These are phyloP conservation scores for Hermodice carunculata DNA, from an alignment of 2,888 invertebrate genomes.

Conservation along the genomic window DNA sequence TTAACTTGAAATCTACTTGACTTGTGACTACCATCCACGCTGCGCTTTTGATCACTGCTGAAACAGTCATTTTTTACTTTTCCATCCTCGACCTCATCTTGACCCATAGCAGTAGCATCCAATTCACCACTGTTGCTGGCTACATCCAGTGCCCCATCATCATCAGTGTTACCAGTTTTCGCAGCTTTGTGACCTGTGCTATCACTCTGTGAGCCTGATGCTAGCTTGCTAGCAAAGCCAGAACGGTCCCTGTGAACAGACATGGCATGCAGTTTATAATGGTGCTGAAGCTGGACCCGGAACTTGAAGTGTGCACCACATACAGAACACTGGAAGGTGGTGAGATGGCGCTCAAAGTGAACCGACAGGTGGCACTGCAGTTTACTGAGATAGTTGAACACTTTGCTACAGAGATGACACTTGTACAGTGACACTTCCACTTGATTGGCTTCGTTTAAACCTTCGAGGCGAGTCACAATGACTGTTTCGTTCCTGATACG, in stretches of 20 bases:
- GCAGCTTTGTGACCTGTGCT: no score
- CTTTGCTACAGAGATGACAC: slow-evolving; percentile 65
- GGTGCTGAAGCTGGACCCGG: slow-evolving; percentile 58
- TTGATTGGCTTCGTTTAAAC: slow-evolving; percentile 54
- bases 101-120: no score
- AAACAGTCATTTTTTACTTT: no score
- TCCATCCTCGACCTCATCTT: no score
- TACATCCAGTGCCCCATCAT: no score
- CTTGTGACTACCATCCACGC: no score
- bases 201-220: no score
- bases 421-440: slow-evolving; percentile 61
- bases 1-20: no score
- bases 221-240: background rate
- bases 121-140: no score
- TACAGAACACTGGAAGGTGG: slow-evolving; percentile 57
- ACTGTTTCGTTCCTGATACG: slow-evolving; percentile 61
- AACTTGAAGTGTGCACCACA: slow-evolving; percentile 62
- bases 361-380: slow-evolving; percentile 64
- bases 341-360: slow-evolving; percentile 59
- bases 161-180: no score
- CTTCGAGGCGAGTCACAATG: slow-evolving; percentile 62
- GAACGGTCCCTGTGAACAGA: background rate
- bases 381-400: slow-evolving; percentile 57
- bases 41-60: no score
- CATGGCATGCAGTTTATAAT: slow-evolving; percentile 25